These are phyloP conservation scores for Drosophila cardini DNA, from an alignment of 1,140 invertebrate species.

Conservation along the genomic window DNA sequence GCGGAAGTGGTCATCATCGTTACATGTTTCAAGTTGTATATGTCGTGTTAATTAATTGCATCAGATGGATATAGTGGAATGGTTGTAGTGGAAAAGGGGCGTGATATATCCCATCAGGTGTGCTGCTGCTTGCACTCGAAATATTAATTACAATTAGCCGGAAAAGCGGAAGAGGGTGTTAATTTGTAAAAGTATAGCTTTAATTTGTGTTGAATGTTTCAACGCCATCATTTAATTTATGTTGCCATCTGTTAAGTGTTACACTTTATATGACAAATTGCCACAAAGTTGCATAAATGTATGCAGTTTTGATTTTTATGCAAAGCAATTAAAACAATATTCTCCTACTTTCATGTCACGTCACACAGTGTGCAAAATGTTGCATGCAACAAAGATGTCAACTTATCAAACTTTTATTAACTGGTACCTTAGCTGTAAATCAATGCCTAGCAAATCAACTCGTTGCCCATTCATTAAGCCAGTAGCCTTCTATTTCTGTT, in stretches of 20 bases:
- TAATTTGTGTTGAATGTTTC: slow-evolving; percentile 63
- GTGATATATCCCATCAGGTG: slow-evolving; percentile 59
- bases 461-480: no score
- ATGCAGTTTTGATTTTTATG: slow-evolving; percentile 65
- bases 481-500: no score
- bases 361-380: not conserved
- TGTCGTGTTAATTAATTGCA: slow-evolving; percentile 67
- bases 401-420: not conserved
- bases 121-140: slow-evolving; percentile 49
- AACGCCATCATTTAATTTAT: slow-evolving; percentile 67
- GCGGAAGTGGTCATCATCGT: slow-evolving; percentile 81
- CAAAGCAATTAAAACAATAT: slow-evolving; percentile 63
- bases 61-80: slow-evolving; percentile 13
- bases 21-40: slow-evolving; percentile 75
- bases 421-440: no score
- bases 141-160: slow-evolving; percentile 79
- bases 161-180: slow-evolving; percentile 45
- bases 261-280: slow-evolving; percentile 77
- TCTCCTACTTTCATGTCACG: slow-evolving; percentile 14
- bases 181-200: slow-evolving; percentile 75
- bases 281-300: slow-evolving; percentile 59
- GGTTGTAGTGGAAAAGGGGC: slow-evolving; percentile 26
- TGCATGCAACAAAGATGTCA: slow-evolving; percentile 25
- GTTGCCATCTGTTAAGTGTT: slow-evolving; percentile 77
- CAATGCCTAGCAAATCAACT: no score